phyloP scores from a whole-genome alignment of 2,888 invertebrate species.

The Fragum sueziense region DNA sequence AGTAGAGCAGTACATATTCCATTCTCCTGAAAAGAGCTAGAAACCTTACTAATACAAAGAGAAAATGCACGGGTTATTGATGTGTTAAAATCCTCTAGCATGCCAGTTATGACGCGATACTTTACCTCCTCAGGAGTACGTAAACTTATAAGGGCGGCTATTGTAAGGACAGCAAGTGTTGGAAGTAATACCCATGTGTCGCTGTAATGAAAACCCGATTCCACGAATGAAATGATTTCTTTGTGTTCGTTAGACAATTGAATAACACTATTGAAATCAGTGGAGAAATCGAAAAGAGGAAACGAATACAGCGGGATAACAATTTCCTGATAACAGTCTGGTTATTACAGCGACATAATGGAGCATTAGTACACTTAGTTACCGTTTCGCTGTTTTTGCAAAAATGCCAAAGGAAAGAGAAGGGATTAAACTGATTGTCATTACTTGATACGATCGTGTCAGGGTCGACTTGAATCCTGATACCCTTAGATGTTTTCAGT shows the following conservation, averaged over 20 bases:
- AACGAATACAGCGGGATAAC: not conserved
- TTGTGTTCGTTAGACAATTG: too few species aligned
- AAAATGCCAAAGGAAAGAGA: constrained; percentile 38
- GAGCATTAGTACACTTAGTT: not conserved
- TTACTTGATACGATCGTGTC: constrained; percentile 35
- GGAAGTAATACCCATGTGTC: too few species aligned
- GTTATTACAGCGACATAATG: not conserved
- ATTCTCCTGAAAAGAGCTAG: too few species aligned
- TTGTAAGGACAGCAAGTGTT: too few species aligned
- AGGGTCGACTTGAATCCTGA: constrained; percentile 19
- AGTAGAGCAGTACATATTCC: not conserved
- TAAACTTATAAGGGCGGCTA: too few species aligned
- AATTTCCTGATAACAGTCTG: not conserved
- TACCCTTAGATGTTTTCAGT: not conserved
- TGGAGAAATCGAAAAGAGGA: not conserved
- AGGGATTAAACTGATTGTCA: constrained; percentile 26
- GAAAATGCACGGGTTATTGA: too few species aligned
- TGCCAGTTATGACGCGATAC: too few species aligned
- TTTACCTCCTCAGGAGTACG: too few species aligned
- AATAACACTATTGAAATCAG: not conserved
- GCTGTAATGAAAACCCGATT: too few species aligned
- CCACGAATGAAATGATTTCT: too few species aligned
- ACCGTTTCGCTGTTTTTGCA: not conserved
- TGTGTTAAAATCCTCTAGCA: too few species aligned
- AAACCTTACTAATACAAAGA: too few species aligned